Evolutionary conservation across 2,113 vertebrate species (phyloP).

Genomic region (Colaptes auratus): DNA sequence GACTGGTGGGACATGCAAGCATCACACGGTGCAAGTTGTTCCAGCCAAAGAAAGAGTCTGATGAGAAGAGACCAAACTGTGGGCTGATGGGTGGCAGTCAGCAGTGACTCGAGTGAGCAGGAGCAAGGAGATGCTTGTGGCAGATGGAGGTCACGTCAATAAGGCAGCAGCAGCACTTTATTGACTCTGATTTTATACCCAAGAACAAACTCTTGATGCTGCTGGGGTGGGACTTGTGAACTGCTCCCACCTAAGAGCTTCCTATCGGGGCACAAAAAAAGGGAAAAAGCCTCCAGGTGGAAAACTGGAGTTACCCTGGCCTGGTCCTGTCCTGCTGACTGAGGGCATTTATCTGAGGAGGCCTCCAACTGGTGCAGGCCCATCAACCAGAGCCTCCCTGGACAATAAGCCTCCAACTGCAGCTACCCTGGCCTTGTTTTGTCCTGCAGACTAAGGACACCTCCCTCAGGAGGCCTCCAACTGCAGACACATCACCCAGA

Average conservation of each 20-base stretch:
- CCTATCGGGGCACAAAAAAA: slow-evolving; percentile 8
- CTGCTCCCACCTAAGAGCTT: slow-evolving; percentile 48
- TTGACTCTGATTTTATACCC: slow-evolving; percentile 69
- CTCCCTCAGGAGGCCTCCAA: too few relatives aligned
- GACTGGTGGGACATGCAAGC: slow-evolving; percentile 82
- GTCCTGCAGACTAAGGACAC: too few relatives aligned
- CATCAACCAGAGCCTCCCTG: not conserved
- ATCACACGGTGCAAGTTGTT: slow-evolving; percentile 79
- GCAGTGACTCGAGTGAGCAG: slow-evolving; percentile 68
- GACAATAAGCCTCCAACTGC: too few relatives aligned
- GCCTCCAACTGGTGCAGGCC: not conserved
- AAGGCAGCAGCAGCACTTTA: slow-evolving; percentile 52
- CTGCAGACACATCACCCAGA: too few relatives aligned
- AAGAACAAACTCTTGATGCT: slow-evolving; percentile 11
- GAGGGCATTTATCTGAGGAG: not conserved
- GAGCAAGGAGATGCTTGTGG: slow-evolving; percentile 62
- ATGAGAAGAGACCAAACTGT: slow-evolving; percentile 80
- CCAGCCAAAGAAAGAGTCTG: slow-evolving; percentile 81
- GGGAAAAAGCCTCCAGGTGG: not conserved
- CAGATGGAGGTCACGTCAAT: slow-evolving; percentile 53
- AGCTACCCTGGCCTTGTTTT: too few relatives aligned
- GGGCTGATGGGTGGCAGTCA: slow-evolving; percentile 72
- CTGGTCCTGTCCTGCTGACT: not conserved
- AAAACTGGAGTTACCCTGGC: not conserved
- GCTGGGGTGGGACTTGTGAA: slow-evolving; percentile 43